These are phyloP conservation scores for Musca vetustissima DNA, from an alignment of 1,140 invertebrate genomes.

Conservation along the genomic window DNA sequence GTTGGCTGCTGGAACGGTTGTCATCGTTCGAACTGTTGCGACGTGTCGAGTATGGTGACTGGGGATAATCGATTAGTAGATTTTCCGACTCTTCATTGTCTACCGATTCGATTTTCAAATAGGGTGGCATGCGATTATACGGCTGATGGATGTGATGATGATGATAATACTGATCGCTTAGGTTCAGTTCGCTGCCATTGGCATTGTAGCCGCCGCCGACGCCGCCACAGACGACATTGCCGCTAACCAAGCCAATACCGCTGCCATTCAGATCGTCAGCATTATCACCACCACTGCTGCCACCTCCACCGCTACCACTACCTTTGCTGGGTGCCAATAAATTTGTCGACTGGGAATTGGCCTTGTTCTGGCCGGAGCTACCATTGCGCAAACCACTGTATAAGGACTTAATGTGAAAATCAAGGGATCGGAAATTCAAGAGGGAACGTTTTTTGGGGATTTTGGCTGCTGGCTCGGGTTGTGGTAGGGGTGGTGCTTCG, in stretches of 20 bases:
- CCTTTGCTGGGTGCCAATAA: constrained; percentile 26
- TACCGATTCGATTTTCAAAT: constrained; percentile 49
- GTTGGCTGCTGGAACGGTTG: constrained; percentile 35
- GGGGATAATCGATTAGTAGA: constrained; percentile 39
- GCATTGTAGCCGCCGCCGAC: constrained; percentile 8
- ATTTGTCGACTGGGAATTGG: constrained; percentile 33
- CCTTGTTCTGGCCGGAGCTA: constrained; percentile 18
- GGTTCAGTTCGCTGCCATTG: constrained; percentile 22
- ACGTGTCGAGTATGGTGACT: constrained; percentile 39
- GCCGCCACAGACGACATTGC: too few relatives aligned
- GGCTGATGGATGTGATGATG: constrained; percentile 7
- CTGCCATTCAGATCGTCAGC: neutral
- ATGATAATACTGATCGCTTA: neutral
- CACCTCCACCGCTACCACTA: constrained; percentile 8
- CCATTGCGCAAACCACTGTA: constrained; percentile 43
- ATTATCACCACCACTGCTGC: neutral
- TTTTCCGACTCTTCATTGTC: constrained; percentile 42
- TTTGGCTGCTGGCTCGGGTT: neutral
- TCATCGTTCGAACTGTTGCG: constrained; percentile 35
- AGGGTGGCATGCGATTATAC: constrained; percentile 38
- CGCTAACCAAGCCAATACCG: neutral
- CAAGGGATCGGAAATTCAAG: constrained; percentile 52
- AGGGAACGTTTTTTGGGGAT: constrained; percentile 45
- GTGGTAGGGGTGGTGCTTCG: neutral
- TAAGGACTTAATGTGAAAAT: constrained; percentile 51